A percentile compares a stretch with the other conserved stretches of the same genome.
Evolutionary conservation across 2,113 vertebrate genomes (phyloP).

Genomic region (Saccopteryx bilineata): DNA sequence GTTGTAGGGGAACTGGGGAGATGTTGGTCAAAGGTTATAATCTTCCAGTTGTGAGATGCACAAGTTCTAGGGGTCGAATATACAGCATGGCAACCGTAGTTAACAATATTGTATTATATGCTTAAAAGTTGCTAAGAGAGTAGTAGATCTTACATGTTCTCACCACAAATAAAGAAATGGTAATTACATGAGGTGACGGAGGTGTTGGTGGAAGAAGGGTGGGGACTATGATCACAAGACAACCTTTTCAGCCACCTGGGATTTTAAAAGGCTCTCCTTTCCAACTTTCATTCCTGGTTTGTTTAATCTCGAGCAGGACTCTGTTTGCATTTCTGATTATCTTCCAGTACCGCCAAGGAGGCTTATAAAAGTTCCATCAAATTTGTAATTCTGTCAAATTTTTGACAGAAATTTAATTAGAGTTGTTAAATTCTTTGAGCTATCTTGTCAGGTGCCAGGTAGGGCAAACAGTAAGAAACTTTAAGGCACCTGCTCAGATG

Average conservation of each 20-base stretch:
- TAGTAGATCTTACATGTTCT: not conserved
- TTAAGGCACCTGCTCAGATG: not conserved
- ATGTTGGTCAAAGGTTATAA: not conserved
- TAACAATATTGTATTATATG: not conserved
- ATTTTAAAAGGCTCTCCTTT: no score
- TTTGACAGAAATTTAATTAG: not conserved
- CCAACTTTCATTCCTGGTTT: not conserved
- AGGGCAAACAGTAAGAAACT: not conserved
- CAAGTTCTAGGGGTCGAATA: not conserved
- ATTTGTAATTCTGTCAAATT: not conserved
- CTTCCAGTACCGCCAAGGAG: not conserved
- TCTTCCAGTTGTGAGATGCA: not conserved
- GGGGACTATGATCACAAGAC: no score
- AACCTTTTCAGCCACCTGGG: no score
- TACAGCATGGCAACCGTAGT: no score
- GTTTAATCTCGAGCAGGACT: not conserved
- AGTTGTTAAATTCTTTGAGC: not conserved
- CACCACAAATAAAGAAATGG: not conserved
- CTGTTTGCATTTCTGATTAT: not conserved
- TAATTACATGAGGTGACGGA: not conserved
- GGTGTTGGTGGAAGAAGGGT: not conserved
- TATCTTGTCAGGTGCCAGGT: not conserved
- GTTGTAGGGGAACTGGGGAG: not conserved
- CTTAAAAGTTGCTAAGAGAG: not conserved
- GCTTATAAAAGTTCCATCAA: not conserved